phyloP scores from a whole-genome alignment of 1,140 invertebrate genomes.

The Trinorchestia longiramus region DNA sequence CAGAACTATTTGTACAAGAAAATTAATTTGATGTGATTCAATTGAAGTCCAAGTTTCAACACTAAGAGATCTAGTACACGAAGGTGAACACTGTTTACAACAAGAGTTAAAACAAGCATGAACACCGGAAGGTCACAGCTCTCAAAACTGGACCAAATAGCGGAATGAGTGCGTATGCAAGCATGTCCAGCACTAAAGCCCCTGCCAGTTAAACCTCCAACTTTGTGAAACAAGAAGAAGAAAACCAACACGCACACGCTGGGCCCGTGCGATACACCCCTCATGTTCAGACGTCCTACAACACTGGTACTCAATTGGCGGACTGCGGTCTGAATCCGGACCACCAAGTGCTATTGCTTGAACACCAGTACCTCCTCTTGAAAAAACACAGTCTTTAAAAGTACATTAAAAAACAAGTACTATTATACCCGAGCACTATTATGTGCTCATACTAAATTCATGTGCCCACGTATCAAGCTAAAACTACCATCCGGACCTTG shows the following conservation, averaged over 20 bases:
- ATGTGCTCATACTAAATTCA: no score
- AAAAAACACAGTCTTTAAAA: no score
- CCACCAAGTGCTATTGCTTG: no score
- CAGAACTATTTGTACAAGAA: not conserved
- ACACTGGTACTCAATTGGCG: no score
- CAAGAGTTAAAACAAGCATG: not conserved
- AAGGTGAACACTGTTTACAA: not conserved
- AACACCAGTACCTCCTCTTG: no score
- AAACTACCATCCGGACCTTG: no score
- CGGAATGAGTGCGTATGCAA: not conserved
- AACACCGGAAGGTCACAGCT: not conserved
- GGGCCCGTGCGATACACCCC: not conserved
- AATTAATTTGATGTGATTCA: not conserved
- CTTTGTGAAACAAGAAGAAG: no score
- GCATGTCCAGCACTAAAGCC: not conserved
- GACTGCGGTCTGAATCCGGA: no score
- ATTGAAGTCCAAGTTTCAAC: not conserved
- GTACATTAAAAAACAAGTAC: no score
- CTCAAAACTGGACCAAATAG: not conserved
- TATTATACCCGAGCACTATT: no score
- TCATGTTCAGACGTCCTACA: not conserved
- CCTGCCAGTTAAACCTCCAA: not conserved
- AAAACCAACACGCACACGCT: not conserved
- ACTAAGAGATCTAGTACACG: not conserved
- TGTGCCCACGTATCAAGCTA: no score